A percentile compares a stretch with the other conserved stretches of the same genome.
Evolutionary conservation across 2,113 vertebrate genomes (phyloP).

Genomic region (Scopus umbretta): DNA sequence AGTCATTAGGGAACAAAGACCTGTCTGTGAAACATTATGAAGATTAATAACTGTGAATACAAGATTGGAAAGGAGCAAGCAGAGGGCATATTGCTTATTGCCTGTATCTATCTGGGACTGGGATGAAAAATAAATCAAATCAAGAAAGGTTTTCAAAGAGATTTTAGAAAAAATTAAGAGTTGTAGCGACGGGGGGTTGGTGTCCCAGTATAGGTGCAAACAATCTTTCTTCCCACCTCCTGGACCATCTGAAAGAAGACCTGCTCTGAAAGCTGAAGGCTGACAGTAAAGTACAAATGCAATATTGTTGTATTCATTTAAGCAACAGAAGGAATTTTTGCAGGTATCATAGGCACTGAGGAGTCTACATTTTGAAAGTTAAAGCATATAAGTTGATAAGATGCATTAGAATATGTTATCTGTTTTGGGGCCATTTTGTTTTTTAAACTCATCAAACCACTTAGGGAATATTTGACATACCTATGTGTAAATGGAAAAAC

Average conservation of each 20-base stretch:
- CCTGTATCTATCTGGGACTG: slow-evolving; percentile 36
- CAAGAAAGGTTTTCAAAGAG: slow-evolving; percentile 9
- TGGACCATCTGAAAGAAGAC: neutral
- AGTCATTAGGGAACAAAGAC: slow-evolving; percentile 64
- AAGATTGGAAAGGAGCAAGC: slow-evolving; percentile 54
- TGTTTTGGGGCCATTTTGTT: neutral
- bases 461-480: neutral
- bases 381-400: neutral
- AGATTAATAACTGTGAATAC: slow-evolving; percentile 66
- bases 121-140: slow-evolving; percentile 57
- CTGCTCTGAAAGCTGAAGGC: neutral
- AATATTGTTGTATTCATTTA: neutral
- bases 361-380: neutral
- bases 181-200: fast-evolving
- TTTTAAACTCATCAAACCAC: neutral
- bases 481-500: neutral
- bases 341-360: neutral
- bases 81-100: slow-evolving; percentile 59
- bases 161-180: slow-evolving; percentile 3
- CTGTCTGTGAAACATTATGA: slow-evolving; percentile 60
- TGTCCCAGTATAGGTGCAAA: neutral
- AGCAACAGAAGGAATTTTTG: neutral
- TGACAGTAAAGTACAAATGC: neutral
- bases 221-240: neutral
- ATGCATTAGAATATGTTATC: neutral